These are phyloP conservation scores for Gymnoscelis rufifasciata DNA, from an alignment of 2,888 invertebrate species.

Conservation along the genomic window DNA sequence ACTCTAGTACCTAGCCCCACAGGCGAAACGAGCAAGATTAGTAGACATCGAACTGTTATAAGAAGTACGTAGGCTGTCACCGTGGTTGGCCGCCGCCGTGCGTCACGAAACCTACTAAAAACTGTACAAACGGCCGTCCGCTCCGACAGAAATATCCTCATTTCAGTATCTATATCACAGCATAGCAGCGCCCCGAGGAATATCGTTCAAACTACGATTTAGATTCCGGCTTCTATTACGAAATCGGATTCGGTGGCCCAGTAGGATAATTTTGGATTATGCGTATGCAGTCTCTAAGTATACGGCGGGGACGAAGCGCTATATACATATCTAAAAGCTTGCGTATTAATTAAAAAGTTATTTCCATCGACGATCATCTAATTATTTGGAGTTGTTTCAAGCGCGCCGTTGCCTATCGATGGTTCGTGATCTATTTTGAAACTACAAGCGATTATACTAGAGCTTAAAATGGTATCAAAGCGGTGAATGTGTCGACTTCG, in stretches of 20 bases:
- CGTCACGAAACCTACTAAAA: slow-evolving; percentile 58
- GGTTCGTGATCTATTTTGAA: slow-evolving; percentile 25
- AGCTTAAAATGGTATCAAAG: slow-evolving; percentile 24
- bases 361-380: slow-evolving; percentile 30
- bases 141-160: slow-evolving; percentile 62
- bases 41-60: slow-evolving; percentile 73
- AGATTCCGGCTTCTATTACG: slow-evolving; percentile 43
- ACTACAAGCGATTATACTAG: slow-evolving; percentile 25
- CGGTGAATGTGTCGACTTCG: slow-evolving; percentile 50
- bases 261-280: slow-evolving; percentile 14
- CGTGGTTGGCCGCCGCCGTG: slow-evolving; percentile 59
- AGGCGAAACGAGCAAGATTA: slow-evolving; percentile 71
- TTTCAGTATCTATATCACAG: slow-evolving; percentile 36
- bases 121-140: slow-evolving; percentile 51
- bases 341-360: slow-evolving; percentile 29
- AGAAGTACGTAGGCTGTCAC: slow-evolving; percentile 50
- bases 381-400: slow-evolving; percentile 30
- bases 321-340: slow-evolving; percentile 22
- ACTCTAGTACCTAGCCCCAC: slow-evolving; percentile 71
- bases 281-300: slow-evolving; percentile 16
- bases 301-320: slow-evolving; percentile 14
- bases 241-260: slow-evolving; percentile 31
- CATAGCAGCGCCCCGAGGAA: slow-evolving; percentile 30
- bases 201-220: slow-evolving; percentile 47
- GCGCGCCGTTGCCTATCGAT: slow-evolving; percentile 19